A percentile compares a stretch with the other conserved stretches of the same genome.
These are phyloP conservation scores for Prorops nasuta DNA, from an alignment of 1,140 invertebrate species.

Conservation along the genomic window DNA sequence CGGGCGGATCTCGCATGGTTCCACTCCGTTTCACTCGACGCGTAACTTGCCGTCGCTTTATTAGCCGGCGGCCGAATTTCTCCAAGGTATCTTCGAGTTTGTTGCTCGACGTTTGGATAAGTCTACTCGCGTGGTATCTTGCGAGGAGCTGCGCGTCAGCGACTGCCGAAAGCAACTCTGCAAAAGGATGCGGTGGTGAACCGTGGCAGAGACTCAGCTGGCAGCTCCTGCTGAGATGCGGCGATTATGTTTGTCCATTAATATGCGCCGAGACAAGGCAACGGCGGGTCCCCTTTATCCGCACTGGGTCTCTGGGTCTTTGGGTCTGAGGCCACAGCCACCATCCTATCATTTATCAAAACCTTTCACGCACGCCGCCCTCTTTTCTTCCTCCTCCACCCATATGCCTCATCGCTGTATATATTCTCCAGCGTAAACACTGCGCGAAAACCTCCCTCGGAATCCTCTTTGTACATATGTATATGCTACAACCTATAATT, in stretches of 20 bases:
- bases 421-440: background rate
- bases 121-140: background rate
- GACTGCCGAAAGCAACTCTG: no score
- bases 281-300: conserved; percentile 25
- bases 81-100: no score
- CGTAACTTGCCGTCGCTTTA: no score
- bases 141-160: background rate
- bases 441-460: background rate
- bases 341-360: conserved; percentile 53
- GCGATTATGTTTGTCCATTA: conserved; percentile 55
- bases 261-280: conserved; percentile 51
- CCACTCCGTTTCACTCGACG: no score
- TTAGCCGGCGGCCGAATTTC: no score
- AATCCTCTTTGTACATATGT: no score
- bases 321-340: conserved; percentile 40
- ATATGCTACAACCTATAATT: no score
- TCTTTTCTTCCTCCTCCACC: conserved; percentile 19
- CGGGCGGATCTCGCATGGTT: no score
- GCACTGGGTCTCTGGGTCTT: conserved; percentile 50
- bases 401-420: conserved; percentile 1
- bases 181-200: no score
- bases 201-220: no score
- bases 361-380: conserved; percentile 38
- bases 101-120: no score
- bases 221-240: conserved; percentile 49